Evolutionary conservation across 2,113 vertebrate genomes (phyloP).

Genomic region (Lonchura striata): DNA sequence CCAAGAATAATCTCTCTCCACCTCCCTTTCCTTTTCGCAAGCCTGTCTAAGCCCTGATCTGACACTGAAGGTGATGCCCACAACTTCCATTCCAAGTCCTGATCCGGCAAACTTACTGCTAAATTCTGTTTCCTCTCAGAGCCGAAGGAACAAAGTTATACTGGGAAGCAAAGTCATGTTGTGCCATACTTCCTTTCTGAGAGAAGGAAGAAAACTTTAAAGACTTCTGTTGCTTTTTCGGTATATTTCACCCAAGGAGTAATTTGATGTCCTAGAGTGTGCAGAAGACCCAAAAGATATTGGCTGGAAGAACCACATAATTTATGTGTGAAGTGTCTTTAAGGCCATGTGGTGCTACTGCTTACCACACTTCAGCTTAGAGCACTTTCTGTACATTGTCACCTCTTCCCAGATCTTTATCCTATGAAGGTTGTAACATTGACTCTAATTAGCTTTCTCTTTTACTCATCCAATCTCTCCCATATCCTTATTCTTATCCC

Average conservation of each 20-base stretch:
- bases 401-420: neutral
- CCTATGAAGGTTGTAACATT: neutral
- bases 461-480: neutral
- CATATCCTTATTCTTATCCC: neutral
- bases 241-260: neutral
- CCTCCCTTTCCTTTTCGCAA: neutral
- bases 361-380: neutral
- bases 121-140: neutral
- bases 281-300: neutral
- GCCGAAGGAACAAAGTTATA: neutral
- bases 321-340: neutral
- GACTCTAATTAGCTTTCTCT: neutral
- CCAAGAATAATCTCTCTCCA: constrained; percentile 30
- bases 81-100: neutral
- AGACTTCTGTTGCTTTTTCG: neutral
- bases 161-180: neutral
- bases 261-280: neutral
- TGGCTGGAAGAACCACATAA: neutral
- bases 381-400: neutral
- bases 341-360: neutral
- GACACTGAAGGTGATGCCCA: neutral
- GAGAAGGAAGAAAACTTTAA: neutral
- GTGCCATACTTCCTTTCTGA: neutral
- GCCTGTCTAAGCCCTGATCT: constrained; percentile 22
- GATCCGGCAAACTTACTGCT: neutral